phyloP scores from a whole-genome alignment of 2,888 invertebrate genomes.

The Mythimna albipuncta region DNA sequence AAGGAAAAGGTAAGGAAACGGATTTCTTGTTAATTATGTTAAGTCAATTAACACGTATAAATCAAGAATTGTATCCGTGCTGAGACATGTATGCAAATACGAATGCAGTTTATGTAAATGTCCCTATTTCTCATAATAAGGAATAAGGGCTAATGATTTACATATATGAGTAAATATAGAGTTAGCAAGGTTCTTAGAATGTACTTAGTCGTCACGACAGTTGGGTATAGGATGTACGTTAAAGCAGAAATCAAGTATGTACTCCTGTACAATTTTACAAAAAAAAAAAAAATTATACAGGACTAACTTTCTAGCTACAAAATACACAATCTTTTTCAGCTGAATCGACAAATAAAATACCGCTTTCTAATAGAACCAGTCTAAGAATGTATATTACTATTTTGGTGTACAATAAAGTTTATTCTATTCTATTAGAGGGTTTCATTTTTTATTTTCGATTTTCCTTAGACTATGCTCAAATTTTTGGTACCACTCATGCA shows the following conservation, averaged over 20 bases:
- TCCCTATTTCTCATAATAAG: neutral
- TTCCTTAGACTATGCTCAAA: no score
- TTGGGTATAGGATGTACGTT: no score
- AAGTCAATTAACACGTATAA: slow-evolving; percentile 27
- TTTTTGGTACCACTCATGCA: no score
- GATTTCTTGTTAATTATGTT: slow-evolving; percentile 10
- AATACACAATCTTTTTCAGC: no score
- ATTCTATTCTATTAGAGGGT: no score
- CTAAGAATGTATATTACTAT: neutral
- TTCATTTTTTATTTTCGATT: no score
- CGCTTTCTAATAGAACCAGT: neutral
- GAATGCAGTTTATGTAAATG: slow-evolving; percentile 1
- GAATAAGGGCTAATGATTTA: slow-evolving; percentile 6
- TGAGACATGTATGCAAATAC: slow-evolving; percentile 2
- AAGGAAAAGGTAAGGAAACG: slow-evolving; percentile 28
- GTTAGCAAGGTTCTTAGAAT: neutral
- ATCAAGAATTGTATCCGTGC: slow-evolving; percentile 2
- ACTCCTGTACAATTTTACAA: no score
- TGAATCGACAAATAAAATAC: neutral
- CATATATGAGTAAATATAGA: neutral
- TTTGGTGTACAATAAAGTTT: no score
- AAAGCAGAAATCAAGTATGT: neutral
- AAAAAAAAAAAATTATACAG: neutral
- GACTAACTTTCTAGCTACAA: neutral
- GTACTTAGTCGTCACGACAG: no score